Evolutionary conservation across 2,888 invertebrate genomes (phyloP).

Genomic region (Taphrorychus bicolor): DNA sequence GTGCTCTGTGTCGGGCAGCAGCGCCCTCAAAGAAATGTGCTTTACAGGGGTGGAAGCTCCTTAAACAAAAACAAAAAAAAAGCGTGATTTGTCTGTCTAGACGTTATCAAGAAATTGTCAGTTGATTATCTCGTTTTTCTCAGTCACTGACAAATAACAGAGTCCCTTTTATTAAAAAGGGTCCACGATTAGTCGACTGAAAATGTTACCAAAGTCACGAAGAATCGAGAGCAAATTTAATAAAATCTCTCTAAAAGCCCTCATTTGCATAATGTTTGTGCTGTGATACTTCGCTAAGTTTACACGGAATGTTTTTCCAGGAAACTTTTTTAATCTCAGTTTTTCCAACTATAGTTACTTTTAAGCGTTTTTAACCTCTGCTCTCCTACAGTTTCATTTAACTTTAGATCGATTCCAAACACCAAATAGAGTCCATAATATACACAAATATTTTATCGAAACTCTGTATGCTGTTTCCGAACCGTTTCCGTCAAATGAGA

Average conservation of each 20-base stretch:
- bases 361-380: constrained; percentile 23
- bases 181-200: constrained; percentile 7
- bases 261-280: constrained; percentile 55
- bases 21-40: constrained; percentile 82
- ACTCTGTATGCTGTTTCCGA: background rate
- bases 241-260: constrained; percentile 54
- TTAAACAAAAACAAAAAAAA: constrained; percentile 59
- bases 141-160: background rate
- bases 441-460: too few relatives aligned
- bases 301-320: constrained; percentile 33
- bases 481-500: constrained; percentile 14
- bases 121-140: background rate
- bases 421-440: too few relatives aligned
- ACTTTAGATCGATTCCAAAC: constrained; percentile 27
- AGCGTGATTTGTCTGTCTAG: background rate
- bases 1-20: constrained; percentile 90
- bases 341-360: constrained; percentile 39
- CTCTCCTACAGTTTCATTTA: constrained; percentile 17
- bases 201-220: constrained; percentile 12
- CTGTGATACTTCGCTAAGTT: constrained; percentile 48
- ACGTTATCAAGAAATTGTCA: background rate
- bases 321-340: constrained; percentile 41
- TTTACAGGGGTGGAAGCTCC: constrained; percentile 84
- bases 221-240: constrained; percentile 49
- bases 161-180: constrained; percentile 10